phyloP scores from a whole-genome alignment of 2,113 vertebrate genomes.

The Thalassarche chlororhynchos region DNA sequence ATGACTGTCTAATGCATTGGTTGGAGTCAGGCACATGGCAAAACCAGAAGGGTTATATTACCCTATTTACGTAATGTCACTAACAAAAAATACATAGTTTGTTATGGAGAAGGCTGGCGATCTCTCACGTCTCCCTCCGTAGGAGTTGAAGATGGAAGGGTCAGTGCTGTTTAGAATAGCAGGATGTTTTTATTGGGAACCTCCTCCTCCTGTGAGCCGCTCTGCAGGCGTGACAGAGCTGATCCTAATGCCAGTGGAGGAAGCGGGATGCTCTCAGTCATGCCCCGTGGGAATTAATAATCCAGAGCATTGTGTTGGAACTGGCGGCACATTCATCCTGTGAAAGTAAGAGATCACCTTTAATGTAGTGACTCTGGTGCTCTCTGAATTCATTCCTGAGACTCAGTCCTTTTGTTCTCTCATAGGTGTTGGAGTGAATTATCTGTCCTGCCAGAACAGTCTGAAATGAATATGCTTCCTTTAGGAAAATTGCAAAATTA shows the following conservation, averaged over 20 bases:
- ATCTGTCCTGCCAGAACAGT: neutral
- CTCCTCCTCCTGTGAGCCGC: neutral
- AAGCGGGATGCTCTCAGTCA: neutral
- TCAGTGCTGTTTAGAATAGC: neutral
- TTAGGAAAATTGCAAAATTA: neutral
- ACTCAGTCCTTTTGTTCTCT: neutral
- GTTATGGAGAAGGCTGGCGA: neutral
- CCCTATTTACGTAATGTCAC: neutral
- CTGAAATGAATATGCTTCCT: neutral
- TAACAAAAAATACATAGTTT: neutral
- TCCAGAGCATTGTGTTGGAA: neutral
- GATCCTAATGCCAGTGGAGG: neutral
- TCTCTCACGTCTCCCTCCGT: fast-evolving
- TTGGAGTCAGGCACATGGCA: neutral
- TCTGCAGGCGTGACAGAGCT: neutral
- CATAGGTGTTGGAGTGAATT: neutral
- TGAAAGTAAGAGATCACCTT: neutral
- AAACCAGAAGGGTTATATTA: neutral
- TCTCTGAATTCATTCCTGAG: neutral
- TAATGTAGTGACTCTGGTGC: neutral
- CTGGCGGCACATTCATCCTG: neutral
- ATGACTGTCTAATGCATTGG: neutral
- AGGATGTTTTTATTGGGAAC: neutral
- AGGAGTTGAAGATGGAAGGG: neutral
- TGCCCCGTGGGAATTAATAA: neutral